phyloP scores from a whole-genome alignment of 2,113 vertebrate genomes.

The Mixornis gularis region DNA sequence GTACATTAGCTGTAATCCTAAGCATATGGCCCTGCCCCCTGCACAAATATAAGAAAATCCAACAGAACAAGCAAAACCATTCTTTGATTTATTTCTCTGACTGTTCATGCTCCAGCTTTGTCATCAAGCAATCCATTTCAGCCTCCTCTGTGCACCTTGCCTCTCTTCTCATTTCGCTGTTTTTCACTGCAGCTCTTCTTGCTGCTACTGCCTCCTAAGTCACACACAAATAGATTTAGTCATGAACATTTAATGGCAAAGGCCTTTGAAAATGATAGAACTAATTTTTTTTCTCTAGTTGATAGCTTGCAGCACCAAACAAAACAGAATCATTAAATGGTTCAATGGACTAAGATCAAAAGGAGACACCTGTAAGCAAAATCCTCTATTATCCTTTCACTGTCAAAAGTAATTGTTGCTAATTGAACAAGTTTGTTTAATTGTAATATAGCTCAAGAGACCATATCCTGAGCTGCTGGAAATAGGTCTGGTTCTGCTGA shows the following conservation, averaged over 20 bases:
- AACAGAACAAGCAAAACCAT: neutral
- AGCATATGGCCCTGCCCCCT: neutral
- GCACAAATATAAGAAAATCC: neutral
- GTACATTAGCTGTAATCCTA: conserved; percentile 26
- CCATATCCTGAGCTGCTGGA: conserved; percentile 27
- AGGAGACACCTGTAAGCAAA: conserved; percentile 31
- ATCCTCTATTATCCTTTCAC: conserved; percentile 38
- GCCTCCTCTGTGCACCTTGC: neutral
- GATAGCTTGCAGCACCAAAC: conserved; percentile 25
- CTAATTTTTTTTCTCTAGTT: neutral
- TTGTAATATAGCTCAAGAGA: conserved; percentile 39
- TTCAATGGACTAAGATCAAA: conserved; percentile 44
- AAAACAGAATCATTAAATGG: conserved; percentile 33
- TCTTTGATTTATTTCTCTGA: conserved; percentile 36
- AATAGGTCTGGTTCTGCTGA: conserved; percentile 46
- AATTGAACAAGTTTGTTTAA: conserved; percentile 57
- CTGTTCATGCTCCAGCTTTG: conserved; percentile 7
- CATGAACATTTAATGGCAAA: neutral
- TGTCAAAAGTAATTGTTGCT: conserved; percentile 51
- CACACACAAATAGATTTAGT: neutral
- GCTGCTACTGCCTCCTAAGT: neutral
- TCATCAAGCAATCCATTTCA: neutral
- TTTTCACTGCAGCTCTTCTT: neutral
- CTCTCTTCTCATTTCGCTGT: neutral
- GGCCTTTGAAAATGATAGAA: conserved; percentile 12